A percentile compares a stretch with the other conserved stretches of the same genome.
Evolutionary conservation across 2,797 vertebrate species (phyloP).

Genomic region (Euthynnus affinis): DNA sequence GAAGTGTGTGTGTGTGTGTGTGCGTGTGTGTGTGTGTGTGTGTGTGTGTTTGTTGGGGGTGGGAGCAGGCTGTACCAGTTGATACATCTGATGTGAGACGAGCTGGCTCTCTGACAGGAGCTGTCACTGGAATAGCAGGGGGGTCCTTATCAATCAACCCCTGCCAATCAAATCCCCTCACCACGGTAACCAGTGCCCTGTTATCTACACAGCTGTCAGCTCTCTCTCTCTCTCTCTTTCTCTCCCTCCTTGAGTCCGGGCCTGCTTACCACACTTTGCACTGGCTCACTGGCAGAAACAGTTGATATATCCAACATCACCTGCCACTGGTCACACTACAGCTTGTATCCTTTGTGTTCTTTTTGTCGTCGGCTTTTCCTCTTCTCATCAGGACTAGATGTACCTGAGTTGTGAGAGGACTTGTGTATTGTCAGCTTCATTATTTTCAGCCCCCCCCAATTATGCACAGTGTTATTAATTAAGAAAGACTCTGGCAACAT

Average conservation of each 20-base stretch:
- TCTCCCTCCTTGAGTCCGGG: neutral
- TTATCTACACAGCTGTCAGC: slow-evolving; percentile 75
- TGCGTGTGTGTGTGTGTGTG: slow-evolving; percentile 47
- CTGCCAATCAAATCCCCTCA: slow-evolving; percentile 80
- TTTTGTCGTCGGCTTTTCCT: no score
- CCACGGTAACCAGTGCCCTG: slow-evolving; percentile 72
- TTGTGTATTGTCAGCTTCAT: no score
- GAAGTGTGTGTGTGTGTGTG: slow-evolving; percentile 30
- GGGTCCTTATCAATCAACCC: slow-evolving; percentile 87
- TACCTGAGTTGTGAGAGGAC: no score
- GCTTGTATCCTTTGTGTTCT: no score
- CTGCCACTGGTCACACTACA: no score
- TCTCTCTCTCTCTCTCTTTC: slow-evolving; percentile 52
- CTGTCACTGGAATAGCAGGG: slow-evolving; percentile 87
- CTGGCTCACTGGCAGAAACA: neutral
- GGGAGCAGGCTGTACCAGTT: slow-evolving; percentile 75
- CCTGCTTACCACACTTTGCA: neutral
- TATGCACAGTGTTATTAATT: no score
- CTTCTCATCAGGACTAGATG: no score
- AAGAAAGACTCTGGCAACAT: no score
- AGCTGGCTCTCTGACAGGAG: slow-evolving; percentile 85
- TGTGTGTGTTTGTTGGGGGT: slow-evolving; percentile 61
- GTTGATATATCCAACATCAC: no score
- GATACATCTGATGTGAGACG: slow-evolving; percentile 85
- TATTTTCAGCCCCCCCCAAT: no score